Conservation (phyloP, 2,797 vertebrate genomes). For the Strix occidentalis region DNA sequence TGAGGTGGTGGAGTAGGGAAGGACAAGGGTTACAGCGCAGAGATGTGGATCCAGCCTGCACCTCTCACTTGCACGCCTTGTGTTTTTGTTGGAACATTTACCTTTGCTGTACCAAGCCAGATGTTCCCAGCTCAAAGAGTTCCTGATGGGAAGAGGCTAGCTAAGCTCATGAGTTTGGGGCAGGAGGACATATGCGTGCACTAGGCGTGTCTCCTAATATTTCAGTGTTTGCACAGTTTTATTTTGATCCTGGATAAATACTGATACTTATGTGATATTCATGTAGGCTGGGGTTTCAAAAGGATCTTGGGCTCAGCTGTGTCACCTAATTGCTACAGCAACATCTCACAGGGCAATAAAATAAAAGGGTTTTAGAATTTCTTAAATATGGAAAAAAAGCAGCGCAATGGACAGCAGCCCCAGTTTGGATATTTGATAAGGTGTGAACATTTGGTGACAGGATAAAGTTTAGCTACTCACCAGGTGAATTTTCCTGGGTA, state of each 20-base stretch:
- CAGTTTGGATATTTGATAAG: neutral
- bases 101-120: neutral
- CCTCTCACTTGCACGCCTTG: rapidly evolving
- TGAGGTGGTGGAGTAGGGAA: neutral
- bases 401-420: neutral
- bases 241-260: neutral
- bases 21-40: neutral
- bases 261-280: neutral
- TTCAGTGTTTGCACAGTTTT: neutral
- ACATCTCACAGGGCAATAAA: neutral
- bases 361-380: neutral
- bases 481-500: neutral
- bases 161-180: neutral
- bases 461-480: neutral
- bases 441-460: neutral
- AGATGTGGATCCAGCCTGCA: neutral
- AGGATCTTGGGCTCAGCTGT: neutral
- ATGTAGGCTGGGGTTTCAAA: neutral
- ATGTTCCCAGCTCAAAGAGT: neutral
- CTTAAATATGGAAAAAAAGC: neutral
- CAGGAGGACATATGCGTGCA: neutral
- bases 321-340: neutral
- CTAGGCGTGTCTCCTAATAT: neutral
- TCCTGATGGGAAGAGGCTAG: neutral
- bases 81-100: neutral